These are phyloP conservation scores for Mobula birostris DNA, from an alignment of 2,113 vertebrate genomes.

Conservation along the genomic window DNA sequence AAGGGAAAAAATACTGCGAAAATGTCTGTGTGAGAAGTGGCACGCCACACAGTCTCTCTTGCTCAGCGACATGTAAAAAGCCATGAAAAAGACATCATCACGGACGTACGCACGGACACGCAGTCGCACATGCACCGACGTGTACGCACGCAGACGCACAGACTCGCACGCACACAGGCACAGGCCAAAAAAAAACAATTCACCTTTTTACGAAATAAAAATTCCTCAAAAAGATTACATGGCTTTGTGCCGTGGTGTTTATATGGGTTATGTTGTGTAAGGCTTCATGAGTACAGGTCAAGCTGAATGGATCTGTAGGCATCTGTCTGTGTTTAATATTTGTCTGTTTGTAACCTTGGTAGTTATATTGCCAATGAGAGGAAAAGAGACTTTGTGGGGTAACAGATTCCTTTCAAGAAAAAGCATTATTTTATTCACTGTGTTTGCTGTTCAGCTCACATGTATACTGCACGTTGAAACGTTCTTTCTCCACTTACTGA, in stretches of 20 bases:
- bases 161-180: too few species aligned
- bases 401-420: not conserved
- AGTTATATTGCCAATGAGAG: not conserved
- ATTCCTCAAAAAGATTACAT: not conserved
- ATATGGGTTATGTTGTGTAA: not conserved
- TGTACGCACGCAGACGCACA: too few species aligned
- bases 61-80: too few species aligned
- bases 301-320: not conserved
- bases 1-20: too few species aligned
- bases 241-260: not conserved
- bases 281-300: not conserved
- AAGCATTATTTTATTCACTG: not conserved
- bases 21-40: too few species aligned
- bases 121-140: too few species aligned
- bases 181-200: too few species aligned
- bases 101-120: too few species aligned
- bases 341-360: not conserved
- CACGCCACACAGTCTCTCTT: too few species aligned
- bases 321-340: not conserved
- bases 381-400: not conserved
- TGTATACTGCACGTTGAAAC: not conserved
- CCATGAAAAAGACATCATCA: too few species aligned
- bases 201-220: too few species aligned
- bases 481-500: constrained; percentile 51
- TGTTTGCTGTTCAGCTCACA: not conserved